Conservation (phyloP, 2,113 vertebrate genomes). For the Chionomys nivalis region DNA sequence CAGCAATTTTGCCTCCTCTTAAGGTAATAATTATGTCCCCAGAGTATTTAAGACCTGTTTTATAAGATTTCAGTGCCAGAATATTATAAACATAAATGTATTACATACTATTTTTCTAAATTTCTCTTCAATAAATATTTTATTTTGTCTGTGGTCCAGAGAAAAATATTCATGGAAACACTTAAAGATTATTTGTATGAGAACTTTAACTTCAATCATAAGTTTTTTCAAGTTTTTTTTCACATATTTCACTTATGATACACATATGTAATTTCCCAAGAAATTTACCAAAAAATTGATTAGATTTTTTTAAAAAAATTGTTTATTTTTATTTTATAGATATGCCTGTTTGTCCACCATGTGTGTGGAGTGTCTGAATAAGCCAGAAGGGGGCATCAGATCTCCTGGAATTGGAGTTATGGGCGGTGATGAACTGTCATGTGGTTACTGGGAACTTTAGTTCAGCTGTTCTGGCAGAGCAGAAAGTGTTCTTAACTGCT, state of each 20-base stretch:
- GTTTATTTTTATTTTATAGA: background rate
- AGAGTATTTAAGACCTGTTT: conserved; percentile 23
- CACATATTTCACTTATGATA: background rate
- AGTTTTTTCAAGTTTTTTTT: background rate
- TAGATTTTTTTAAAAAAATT: background rate
- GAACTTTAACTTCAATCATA: background rate
- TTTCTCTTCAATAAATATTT: conserved; percentile 4
- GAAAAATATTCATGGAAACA: background rate
- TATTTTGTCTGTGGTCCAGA: background rate
- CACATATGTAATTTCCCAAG: background rate
- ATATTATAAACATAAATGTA: conserved; percentile 31
- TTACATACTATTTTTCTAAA: background rate
- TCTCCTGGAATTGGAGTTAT: background rate
- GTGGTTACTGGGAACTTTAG: background rate
- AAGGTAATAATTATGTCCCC: background rate
- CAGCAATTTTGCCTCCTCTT: conserved; percentile 39
- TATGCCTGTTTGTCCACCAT: background rate
- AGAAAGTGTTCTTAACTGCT: background rate
- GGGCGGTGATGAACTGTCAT: background rate
- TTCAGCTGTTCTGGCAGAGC: background rate
- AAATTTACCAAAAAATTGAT: background rate
- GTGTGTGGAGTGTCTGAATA: background rate
- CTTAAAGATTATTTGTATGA: background rate
- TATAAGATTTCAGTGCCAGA: background rate
- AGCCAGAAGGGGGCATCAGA: background rate